Base-by-base conservation (phyloP, 2,113 vertebrate species). In the Geococcyx californianus region DNA sequence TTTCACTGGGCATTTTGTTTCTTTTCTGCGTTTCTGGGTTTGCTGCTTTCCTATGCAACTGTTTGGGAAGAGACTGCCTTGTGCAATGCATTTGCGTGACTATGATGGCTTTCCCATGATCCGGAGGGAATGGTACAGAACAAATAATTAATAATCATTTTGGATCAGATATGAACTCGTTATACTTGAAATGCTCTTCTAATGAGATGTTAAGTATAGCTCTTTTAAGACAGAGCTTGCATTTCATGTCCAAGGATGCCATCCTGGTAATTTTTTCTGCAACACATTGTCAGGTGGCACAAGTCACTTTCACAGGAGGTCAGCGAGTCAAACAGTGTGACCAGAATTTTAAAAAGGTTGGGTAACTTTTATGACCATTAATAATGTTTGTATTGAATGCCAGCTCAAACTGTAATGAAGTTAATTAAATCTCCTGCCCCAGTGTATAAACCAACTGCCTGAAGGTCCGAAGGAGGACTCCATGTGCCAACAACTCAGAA, bases 331-430 rank as follows among this genome's bases (percentile, higher is more conserved):
- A 90, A 77, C 0, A 40, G 52, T 10, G 90, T 96, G 94, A 93
- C 83, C 78, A 76, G 92, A 96, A 96, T 96, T 91, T 93, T 90
- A 84, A 96, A 89, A 93, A 92, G 85, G 42, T 49, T 80, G 60
- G 75, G 85, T 52, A 95, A 93, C 63, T 95, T 96, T 94, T 96
- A 95, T 78, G 82, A 49, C 85, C 85, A 88, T 92, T 95, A 96
- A 95, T 93, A 96, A 90, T 16, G 34, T 96, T 95, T 93, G 75
- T 86, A 92, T 90, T 44, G 92, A 94, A 93, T 90, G 60, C 92
- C 79, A 90, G 92, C 87, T 93, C 82, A 38, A 84, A 90, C 79
- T 52, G 44, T 69, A 84, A 87, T 40, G 40, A 78, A 36, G 72
- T 92, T 91, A 94, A 94, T 96, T 83, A 77, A 92, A 92, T 95